Base-by-base conservation (phyloP, 2,797 vertebrate genomes). In the Sitta carolinensis region DNA sequence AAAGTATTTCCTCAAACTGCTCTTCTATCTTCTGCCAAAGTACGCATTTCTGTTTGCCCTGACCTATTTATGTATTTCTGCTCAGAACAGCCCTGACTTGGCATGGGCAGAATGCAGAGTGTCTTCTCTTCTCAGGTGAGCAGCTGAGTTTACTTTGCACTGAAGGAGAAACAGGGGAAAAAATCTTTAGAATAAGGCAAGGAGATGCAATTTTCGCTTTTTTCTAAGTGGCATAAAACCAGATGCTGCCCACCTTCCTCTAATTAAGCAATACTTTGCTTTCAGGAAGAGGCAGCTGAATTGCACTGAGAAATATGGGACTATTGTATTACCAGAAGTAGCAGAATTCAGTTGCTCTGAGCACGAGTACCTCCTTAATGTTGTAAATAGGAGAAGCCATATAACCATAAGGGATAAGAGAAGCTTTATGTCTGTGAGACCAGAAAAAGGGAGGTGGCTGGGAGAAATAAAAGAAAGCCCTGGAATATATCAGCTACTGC, bases 61-160 rank as follows among this genome's bases (percentile, higher is more conserved):
- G 87, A 89, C 87, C 92, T 85, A 66, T 92, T 92, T 92, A 73
- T n/a, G 50, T 57, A 84, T 54, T 95, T 87, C 64, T 77, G 48
- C 78, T 85, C 58, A 85, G 62, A 90, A 89, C 7, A 5, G 66
- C 40, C 36, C 40, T 5, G 9, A 42, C 30, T 80, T 81, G 81
- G 72, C 78, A 90, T 1, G 4, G 48, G 66, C 69, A 94, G 81
- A 89, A 94, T 27, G n/a, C 78, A 36, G 57, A 90, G 32, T 9
- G n/a, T 89, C 47, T 25, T 76, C 52, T 70, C 52, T 64, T 51
- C 36, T 36, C 72, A 95, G 82, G 72, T 95, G 68, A 63, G 36
- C 84, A 61, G 61, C 52, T 89, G 68, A 70, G 38, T 87, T 93
- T 93, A 80, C 34, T 89, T 32, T 54, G 61, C 58, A 64, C 64